phyloP scores from a whole-genome alignment of 92 coral and sea anemone species.

The Bergia sp. region DNA sequence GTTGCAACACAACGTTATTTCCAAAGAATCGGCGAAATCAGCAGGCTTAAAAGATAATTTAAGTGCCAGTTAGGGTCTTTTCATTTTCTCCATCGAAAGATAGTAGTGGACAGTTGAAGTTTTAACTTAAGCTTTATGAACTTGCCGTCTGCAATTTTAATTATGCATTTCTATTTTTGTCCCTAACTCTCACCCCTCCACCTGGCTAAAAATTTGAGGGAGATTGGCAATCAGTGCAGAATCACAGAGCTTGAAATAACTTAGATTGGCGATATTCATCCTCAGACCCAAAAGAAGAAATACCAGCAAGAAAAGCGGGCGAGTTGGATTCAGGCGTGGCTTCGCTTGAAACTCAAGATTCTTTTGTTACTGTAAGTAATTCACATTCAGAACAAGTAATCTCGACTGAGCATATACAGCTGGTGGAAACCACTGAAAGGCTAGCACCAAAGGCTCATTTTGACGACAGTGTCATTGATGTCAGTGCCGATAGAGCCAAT shows the following conservation, averaged over 20 bases:
- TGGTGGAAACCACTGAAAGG: constrained; percentile 33
- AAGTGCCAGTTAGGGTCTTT: no score
- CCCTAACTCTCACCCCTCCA: neutral
- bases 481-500: constrained; percentile 43
- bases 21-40: no score
- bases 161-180: neutral
- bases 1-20: no score
- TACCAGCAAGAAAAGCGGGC: neutral
- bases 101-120: no score
- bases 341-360: constrained; percentile 23
- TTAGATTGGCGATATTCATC: neutral
- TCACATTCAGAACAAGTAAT: constrained; percentile 30
- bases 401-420: constrained; percentile 33
- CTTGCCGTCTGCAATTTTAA: no score
- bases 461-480: constrained; percentile 38
- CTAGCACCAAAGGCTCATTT: constrained; percentile 44
- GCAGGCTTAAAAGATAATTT: no score
- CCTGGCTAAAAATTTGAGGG: neutral
- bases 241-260: neutral
- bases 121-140: no score
- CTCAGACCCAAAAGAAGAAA: constrained; percentile 29
- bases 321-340: constrained; percentile 10
- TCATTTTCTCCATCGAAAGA: no score
- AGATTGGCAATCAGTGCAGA: no score
- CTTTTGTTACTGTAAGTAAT: constrained; percentile 28